Evolutionary conservation across 2,888 invertebrate species (phyloP).

Genomic region (Steromphala cineraria): DNA sequence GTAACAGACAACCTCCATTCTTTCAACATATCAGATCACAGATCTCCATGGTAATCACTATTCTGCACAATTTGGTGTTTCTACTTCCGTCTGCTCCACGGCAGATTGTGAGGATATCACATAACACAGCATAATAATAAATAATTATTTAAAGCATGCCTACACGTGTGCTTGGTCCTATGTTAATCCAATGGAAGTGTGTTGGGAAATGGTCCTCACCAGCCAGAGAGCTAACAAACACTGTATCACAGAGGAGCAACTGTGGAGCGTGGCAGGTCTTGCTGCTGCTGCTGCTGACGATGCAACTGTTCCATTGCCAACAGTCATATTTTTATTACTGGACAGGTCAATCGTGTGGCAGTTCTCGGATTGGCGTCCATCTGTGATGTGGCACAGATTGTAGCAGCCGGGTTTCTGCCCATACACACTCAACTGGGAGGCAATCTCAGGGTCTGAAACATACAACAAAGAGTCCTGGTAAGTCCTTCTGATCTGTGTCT

Average conservation of each 20-base stretch:
- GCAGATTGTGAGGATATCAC: conserved; percentile 20
- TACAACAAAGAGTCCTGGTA: not conserved
- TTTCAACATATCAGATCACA: too few relatives aligned
- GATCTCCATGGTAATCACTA: too few relatives aligned
- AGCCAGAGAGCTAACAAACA: not conserved
- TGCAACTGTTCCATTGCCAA: not conserved
- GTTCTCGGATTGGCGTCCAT: not conserved
- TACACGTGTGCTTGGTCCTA: conserved; percentile 6
- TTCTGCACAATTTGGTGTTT: too few relatives aligned
- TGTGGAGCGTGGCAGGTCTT: not conserved
- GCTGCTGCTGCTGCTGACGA: not conserved
- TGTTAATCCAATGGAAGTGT: conserved; percentile 20
- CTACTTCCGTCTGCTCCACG: not conserved
- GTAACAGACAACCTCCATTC: too few relatives aligned
- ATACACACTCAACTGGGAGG: conserved; percentile 10
- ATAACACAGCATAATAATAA: conserved; percentile 25
- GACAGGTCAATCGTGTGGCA: conserved; percentile 11
- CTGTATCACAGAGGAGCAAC: conserved; percentile 11
- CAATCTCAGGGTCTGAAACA: conserved; percentile 13
- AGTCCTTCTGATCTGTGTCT: too few relatives aligned
- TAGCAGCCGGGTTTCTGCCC: conserved; percentile 25
- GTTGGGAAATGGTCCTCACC: conserved; percentile 17
- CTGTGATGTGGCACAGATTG: conserved; percentile 24
- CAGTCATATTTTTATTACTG: conserved; percentile 13
- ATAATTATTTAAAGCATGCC: conserved; percentile 17